Conservation (phyloP, 2,113 vertebrate species). For the Myocastor coypus region DNA sequence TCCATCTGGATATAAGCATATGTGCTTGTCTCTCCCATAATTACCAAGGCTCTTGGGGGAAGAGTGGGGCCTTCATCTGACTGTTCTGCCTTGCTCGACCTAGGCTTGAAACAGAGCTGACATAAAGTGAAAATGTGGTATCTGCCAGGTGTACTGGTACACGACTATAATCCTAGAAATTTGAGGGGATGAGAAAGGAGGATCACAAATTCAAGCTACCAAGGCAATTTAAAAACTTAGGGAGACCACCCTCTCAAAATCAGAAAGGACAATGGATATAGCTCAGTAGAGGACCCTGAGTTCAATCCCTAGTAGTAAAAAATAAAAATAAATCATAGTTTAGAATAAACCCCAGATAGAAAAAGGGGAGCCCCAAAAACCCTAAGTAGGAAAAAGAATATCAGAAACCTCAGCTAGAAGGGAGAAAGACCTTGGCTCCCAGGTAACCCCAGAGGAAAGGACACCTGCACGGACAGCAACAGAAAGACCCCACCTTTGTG, state of each 20-base stretch:
- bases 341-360: background rate
- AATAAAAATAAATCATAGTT: background rate
- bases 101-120: background rate
- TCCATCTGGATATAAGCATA: background rate
- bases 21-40: background rate
- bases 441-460: background rate
- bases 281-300: background rate
- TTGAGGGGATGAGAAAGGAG: background rate
- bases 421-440: background rate
- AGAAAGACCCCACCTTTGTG: conserved; percentile 12
- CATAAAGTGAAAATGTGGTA: background rate
- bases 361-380: background rate
- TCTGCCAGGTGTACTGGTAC: background rate
- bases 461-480: background rate
- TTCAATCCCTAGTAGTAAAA: background rate
- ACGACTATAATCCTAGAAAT: background rate
- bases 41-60: background rate
- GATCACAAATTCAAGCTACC: background rate
- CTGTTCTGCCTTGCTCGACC: background rate
- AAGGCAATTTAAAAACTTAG: background rate
- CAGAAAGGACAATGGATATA: background rate
- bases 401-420: background rate
- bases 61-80: background rate
- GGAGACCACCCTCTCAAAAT: background rate
- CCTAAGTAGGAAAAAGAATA: background rate